Conservation (phyloP, 2,797 vertebrate genomes). For the Sebastes diploproa region DNA sequence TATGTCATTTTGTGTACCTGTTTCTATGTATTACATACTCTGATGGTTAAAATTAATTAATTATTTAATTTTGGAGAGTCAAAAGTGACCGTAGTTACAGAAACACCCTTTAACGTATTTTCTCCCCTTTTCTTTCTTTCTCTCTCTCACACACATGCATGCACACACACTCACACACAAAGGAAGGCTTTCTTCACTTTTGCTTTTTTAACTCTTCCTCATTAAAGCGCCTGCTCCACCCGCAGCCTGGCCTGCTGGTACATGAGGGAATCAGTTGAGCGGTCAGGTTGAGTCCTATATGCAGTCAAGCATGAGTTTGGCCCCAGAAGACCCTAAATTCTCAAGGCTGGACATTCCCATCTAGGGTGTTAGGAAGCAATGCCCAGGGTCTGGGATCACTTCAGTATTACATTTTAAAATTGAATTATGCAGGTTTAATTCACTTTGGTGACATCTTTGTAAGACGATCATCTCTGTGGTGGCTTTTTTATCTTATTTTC, state of each 20-base stretch:
- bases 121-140: background rate
- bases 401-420: constrained; percentile 17
- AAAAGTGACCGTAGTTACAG: too few relatives aligned
- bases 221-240: constrained; percentile 50
- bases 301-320: constrained; percentile 46
- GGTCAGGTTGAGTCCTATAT: constrained; percentile 30
- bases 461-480: background rate
- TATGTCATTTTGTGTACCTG: too few relatives aligned
- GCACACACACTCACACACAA: constrained; percentile 48
- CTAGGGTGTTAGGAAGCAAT: constrained; percentile 34
- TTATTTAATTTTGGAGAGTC: too few relatives aligned
- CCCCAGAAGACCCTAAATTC: constrained; percentile 46
- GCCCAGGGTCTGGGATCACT: background rate
- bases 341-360: constrained; percentile 48
- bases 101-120: background rate
- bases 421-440: constrained; percentile 9
- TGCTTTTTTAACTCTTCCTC: constrained; percentile 62
- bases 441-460: background rate
- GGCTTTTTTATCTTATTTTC: background rate
- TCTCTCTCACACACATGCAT: background rate
- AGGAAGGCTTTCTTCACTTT: constrained; percentile 66
- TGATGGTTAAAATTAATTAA: too few relatives aligned
- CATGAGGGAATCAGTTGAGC: constrained; percentile 44
- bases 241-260: constrained; percentile 22
- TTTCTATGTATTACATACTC: too few relatives aligned